Conservation (phyloP, 2,888 invertebrate species). For the Pristionchus arcanus region DNA sequence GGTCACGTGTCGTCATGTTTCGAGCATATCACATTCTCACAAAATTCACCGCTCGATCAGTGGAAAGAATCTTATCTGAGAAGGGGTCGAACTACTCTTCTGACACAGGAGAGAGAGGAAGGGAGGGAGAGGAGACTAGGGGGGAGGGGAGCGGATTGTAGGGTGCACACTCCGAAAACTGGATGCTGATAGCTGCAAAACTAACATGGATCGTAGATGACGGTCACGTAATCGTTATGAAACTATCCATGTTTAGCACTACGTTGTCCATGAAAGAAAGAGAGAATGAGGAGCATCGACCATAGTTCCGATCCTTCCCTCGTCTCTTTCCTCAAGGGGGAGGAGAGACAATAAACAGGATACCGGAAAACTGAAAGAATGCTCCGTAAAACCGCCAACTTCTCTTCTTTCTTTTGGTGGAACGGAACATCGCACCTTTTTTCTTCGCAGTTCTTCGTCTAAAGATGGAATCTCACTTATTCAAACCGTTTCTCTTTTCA, state of each 20-base stretch:
- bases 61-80: background rate
- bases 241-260: no score
- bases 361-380: constrained; percentile 42
- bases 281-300: background rate
- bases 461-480: constrained; percentile 23
- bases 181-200: background rate
- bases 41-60: background rate
- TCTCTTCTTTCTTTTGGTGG: background rate
- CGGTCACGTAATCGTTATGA: no score
- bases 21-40: background rate
- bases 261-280: constrained; percentile 11
- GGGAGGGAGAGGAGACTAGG: background rate
- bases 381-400: background rate
- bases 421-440: background rate
- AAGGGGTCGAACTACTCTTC: constrained; percentile 22
- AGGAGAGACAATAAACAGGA: background rate
- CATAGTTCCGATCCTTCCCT: background rate
- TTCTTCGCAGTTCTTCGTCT: background rate
- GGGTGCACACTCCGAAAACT: constrained; percentile 27
- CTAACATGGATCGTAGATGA: background rate
- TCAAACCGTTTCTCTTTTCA: constrained; percentile 19
- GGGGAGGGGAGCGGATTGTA: background rate
- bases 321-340: background rate
- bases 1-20: background rate
- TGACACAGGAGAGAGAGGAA: background rate